Evolutionary conservation across 2,797 vertebrate genomes (phyloP).

Genomic region (Cirrhinus molitorella): DNA sequence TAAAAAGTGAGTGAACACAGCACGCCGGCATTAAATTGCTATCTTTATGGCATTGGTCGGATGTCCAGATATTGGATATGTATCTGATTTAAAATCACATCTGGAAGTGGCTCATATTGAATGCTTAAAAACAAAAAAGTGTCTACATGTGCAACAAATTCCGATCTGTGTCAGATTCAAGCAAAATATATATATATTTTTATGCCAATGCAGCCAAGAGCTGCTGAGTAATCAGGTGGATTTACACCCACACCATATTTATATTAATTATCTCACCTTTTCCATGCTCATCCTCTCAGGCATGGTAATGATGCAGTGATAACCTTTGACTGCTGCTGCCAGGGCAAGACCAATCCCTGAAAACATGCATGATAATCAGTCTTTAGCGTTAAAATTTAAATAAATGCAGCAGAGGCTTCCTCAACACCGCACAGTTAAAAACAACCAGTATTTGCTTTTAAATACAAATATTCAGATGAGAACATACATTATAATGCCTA

Average conservation of each 20-base stretch:
- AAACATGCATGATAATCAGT: too few relatives aligned
- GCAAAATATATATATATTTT: too few relatives aligned
- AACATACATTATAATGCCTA: not conserved
- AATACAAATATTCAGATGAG: not conserved
- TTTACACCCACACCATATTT: not conserved
- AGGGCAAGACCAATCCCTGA: constrained; percentile 94
- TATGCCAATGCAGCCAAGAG: not conserved
- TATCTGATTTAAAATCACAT: too few relatives aligned
- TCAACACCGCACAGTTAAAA: not conserved
- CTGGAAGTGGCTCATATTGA: too few relatives aligned
- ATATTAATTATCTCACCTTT: constrained; percentile 81
- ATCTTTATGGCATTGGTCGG: too few relatives aligned
- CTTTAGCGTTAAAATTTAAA: not conserved
- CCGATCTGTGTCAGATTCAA: too few relatives aligned
- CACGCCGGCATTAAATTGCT: too few relatives aligned
- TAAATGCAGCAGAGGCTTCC: not conserved
- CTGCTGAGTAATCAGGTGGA: not conserved
- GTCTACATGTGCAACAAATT: too few relatives aligned
- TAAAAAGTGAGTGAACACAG: too few relatives aligned
- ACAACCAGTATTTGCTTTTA: not conserved
- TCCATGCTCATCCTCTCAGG: constrained; percentile 98
- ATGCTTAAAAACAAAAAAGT: too few relatives aligned
- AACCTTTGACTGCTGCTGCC: constrained; percentile 95
- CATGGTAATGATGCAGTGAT: constrained; percentile 97
- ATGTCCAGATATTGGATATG: too few relatives aligned